Percentiles rank a stretch among this genome's conserved stretches.
phyloP scores from a whole-genome alignment of 2,888 invertebrate genomes.

The Drosophila affinis region DNA sequence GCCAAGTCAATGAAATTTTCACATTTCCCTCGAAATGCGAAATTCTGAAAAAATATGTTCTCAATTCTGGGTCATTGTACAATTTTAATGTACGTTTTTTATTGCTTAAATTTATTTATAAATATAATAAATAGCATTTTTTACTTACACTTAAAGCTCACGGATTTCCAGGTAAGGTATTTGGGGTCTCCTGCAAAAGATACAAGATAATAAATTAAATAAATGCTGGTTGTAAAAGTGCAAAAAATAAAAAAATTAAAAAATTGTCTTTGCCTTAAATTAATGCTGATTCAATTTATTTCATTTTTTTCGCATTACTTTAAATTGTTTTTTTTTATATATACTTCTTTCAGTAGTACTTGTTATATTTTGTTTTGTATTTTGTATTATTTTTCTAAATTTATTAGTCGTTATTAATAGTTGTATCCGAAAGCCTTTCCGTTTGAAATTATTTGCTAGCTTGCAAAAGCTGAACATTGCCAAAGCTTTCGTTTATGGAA shows the following conservation, averaged over 20 bases:
- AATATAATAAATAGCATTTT: neutral
- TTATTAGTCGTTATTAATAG: neutral
- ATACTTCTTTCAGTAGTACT: neutral
- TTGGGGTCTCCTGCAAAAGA: conserved; percentile 5
- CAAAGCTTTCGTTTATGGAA: conserved; percentile 1
- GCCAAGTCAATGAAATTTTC: conserved; percentile 17
- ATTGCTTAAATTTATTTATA: neutral
- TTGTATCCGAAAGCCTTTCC: neutral
- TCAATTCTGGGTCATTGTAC: conserved; percentile 6
- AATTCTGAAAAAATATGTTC: neutral
- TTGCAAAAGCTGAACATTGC: neutral
- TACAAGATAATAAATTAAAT: neutral
- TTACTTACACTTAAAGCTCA: conserved; percentile 24
- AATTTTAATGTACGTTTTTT: neutral
- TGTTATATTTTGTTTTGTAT: neutral
- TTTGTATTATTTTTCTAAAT: neutral
- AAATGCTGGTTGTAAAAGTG: neutral
- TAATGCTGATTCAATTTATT: too few species aligned
- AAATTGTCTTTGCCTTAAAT: too few species aligned
- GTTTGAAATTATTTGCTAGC: neutral
- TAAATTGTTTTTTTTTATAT: neutral
- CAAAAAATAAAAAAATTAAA: too few species aligned
- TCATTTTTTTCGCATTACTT: neutral
- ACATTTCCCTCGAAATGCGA: neutral
- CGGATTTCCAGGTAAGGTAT: neutral